A percentile compares a stretch with the other conserved stretches of the same genome.
Evolutionary conservation across 2,888 invertebrate species (phyloP).

Genomic region (Cryptops parisi): DNA sequence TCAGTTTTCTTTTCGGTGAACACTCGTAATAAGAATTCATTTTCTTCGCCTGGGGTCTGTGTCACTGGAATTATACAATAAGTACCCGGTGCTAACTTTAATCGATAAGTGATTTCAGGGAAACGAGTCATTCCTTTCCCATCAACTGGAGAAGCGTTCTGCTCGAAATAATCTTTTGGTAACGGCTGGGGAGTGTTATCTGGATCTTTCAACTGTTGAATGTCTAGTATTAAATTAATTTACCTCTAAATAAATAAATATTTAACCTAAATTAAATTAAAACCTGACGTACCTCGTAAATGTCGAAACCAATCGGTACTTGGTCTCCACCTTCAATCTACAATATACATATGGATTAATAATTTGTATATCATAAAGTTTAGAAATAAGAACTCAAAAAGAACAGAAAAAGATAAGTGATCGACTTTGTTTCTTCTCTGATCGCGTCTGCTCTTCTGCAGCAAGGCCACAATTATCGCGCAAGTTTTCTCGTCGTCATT

Average conservation of each 20-base stretch:
- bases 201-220: slow-evolving; percentile 46
- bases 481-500: slow-evolving; percentile 53
- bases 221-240: no score
- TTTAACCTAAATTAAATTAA: no score
- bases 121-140: slow-evolving; percentile 91
- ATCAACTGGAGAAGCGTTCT: slow-evolving; percentile 76
- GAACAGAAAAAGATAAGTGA: slow-evolving; percentile 84
- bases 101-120: slow-evolving; percentile 81
- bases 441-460: slow-evolving; percentile 92
- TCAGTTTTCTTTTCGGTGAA: slow-evolving; percentile 83
- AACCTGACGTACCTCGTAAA: no score
- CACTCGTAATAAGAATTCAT: slow-evolving; percentile 85
- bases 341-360: no score
- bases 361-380: no score
- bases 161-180: slow-evolving; percentile 83
- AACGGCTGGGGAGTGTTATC: slow-evolving; percentile 54
- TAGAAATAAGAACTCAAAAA: no score
- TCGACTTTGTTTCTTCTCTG: slow-evolving; percentile 78
- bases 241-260: no score
- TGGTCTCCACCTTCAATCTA: no score
- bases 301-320: no score
- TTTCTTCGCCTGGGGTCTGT: slow-evolving; percentile 90
- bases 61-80: slow-evolving; percentile 95
- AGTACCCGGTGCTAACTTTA: slow-evolving; percentile 80
- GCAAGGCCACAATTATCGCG: slow-evolving; percentile 82